A percentile compares a stretch with the other conserved stretches of the same genome.
Evolutionary conservation across 1,140 invertebrate species (phyloP).

Genomic region (Armadillidium nasatum): DNA sequence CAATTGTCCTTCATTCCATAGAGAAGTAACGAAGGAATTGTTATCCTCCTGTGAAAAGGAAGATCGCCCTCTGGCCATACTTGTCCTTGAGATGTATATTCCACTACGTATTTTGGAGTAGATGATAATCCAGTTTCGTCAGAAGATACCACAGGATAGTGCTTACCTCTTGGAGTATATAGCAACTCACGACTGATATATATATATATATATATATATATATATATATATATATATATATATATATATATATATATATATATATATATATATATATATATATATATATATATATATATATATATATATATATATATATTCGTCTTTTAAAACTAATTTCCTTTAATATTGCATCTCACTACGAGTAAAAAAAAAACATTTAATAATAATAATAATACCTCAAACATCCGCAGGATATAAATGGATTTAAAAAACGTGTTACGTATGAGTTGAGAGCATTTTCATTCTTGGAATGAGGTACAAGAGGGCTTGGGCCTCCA

Average conservation of each 20-base stretch:
- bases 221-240: too few species aligned
- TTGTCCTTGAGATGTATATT: conserved; percentile 59
- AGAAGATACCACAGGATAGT: conserved; percentile 32
- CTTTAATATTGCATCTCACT: neutral
- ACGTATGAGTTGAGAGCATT: conserved; percentile 1
- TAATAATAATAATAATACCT: too few species aligned
- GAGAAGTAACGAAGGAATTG: conserved; percentile 63
- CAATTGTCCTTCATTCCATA: conserved; percentile 65
- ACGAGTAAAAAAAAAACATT: neutral
- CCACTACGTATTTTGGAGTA: conserved; percentile 55
- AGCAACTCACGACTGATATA: conserved; percentile 36
- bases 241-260: neutral
- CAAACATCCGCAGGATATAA: conserved; percentile 14
- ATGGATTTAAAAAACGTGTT: neutral
- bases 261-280: conserved; percentile 20
- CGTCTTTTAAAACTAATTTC: neutral
- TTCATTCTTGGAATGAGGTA: neutral
- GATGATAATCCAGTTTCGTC: conserved; percentile 56
- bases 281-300: conserved; percentile 14
- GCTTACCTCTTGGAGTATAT: conserved; percentile 43
- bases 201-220: too few species aligned
- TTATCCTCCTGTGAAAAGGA: conserved; percentile 63
- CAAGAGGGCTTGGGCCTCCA: conserved; percentile 62
- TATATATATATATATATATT: conserved; percentile 13
- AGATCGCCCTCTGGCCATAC: conserved; percentile 67